Conservation (phyloP, 2,888 invertebrate species). For the Allophyes oxyacanthae region DNA sequence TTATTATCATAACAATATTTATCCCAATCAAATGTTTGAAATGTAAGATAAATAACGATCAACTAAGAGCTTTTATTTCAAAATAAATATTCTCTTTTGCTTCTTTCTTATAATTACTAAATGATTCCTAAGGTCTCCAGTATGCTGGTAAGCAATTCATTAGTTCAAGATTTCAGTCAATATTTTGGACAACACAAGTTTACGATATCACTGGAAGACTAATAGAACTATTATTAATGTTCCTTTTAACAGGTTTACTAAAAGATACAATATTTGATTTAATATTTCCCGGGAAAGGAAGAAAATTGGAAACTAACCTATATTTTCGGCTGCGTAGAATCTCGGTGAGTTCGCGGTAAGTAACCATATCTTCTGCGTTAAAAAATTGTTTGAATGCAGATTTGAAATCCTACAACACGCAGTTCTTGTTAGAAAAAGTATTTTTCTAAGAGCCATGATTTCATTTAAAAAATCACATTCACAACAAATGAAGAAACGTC, state of each 20-base stretch:
- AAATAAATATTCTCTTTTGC: not conserved
- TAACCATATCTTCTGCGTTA: slow-evolving; percentile 74
- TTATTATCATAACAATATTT: too few species aligned
- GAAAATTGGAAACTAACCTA: slow-evolving; percentile 78
- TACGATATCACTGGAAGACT: not conserved
- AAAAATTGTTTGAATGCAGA: slow-evolving; percentile 70
- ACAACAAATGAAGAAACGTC: slow-evolving; percentile 67
- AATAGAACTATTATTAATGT: not conserved
- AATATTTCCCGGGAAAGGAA: slow-evolving; percentile 23
- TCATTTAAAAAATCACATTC: slow-evolving; percentile 67
- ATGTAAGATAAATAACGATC: not conserved
- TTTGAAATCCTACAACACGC: slow-evolving; percentile 73
- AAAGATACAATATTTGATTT: slow-evolving; percentile 13
- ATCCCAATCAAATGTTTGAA: too few species aligned
- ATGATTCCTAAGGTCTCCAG: too few species aligned
- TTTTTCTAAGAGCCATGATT: slow-evolving; percentile 83
- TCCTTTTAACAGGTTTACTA: not conserved
- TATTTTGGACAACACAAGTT: not conserved
- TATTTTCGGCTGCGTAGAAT: slow-evolving; percentile 79
- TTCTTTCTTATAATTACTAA: not conserved
- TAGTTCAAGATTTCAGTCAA: not conserved
- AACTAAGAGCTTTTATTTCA: not conserved
- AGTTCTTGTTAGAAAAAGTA: slow-evolving; percentile 75
- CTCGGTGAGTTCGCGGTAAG: slow-evolving; percentile 72
- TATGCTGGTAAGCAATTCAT: not conserved